Percentiles rank a stretch among this genome's conserved stretches.
These are phyloP conservation scores for Bombus waltoni DNA, from an alignment of 1,140 invertebrate species.

Conservation along the genomic window DNA sequence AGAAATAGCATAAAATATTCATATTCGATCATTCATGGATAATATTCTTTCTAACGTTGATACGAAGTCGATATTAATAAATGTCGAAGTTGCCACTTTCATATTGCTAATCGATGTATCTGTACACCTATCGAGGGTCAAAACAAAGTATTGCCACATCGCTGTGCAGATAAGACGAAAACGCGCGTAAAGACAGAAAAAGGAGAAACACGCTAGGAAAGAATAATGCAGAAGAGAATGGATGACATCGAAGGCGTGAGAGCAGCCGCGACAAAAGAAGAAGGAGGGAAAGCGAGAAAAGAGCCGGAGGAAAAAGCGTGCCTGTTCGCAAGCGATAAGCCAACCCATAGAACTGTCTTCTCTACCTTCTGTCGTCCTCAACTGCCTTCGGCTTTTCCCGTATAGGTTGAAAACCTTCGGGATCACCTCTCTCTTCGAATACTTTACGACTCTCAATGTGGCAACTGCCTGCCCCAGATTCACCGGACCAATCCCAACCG, in stretches of 20 bases:
- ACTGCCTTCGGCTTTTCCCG: conserved; percentile 64
- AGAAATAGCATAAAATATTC: not conserved
- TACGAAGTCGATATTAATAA: no score
- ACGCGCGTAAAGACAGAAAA: conserved; percentile 31
- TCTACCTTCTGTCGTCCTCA: conserved; percentile 67
- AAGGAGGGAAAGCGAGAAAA: conserved; percentile 49
- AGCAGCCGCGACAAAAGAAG: conserved; percentile 31
- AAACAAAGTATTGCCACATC: not conserved
- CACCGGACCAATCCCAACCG: conserved; percentile 69
- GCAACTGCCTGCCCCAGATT: conserved; percentile 70
- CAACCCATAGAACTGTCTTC: conserved; percentile 72
- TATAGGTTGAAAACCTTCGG: conserved; percentile 60
- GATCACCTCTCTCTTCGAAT: conserved; percentile 60
- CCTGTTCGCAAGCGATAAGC: conserved; percentile 75
- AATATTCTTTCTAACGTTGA: not conserved
- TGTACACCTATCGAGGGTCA: no score
- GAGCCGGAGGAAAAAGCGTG: conserved; percentile 70
- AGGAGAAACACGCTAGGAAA: not conserved
- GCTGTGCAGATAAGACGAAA: conserved; percentile 1
- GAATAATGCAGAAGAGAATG: conserved; percentile 38
- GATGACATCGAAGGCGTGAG: conserved; percentile 47
- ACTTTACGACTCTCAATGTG: conserved; percentile 71
- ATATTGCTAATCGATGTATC: not conserved
- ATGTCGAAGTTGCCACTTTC: not conserved
- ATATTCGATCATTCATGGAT: not conserved